A percentile compares a stretch with the other conserved stretches of the same genome.
Conservation (phyloP, 1,140 invertebrate genomes). For the Psix sp. region DNA sequence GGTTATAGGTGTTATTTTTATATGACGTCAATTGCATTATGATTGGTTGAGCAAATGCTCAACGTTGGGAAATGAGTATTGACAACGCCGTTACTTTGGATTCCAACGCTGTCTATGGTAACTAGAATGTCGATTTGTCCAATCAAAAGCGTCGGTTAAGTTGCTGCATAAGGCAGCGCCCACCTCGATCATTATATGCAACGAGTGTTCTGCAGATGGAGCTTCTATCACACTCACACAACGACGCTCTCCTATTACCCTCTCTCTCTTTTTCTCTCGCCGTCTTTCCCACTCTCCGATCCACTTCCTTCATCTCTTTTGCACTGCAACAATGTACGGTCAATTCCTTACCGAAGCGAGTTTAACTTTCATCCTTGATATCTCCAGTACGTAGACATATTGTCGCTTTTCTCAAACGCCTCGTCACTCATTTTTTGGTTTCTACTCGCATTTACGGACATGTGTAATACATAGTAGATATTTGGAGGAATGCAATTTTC, state of each 20-base stretch:
- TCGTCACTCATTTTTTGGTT: too few relatives aligned
- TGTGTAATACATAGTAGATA: too few relatives aligned
- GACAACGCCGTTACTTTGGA: slow-evolving; percentile 40
- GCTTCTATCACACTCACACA: slow-evolving; percentile 18
- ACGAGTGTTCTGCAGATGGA: slow-evolving; percentile 19
- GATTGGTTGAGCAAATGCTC: slow-evolving; percentile 31
- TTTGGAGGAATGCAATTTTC: too few relatives aligned
- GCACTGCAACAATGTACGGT: slow-evolving; percentile 51
- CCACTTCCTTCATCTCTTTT: slow-evolving; percentile 30
- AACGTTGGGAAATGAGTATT: slow-evolving; percentile 21
- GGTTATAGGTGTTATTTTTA: too few relatives aligned
- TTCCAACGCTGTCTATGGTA: slow-evolving; percentile 46
- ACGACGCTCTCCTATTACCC: background rate
- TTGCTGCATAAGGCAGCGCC: slow-evolving; percentile 44
- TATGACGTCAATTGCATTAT: slow-evolving; percentile 42
- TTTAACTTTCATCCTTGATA: slow-evolving; percentile 54
- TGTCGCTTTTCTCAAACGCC: slow-evolving; percentile 48
- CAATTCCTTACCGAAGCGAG: slow-evolving; percentile 42
- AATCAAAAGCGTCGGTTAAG: slow-evolving; percentile 51
- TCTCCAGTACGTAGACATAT: slow-evolving; percentile 51
- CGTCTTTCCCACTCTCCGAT: slow-evolving; percentile 26
- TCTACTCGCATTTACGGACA: too few relatives aligned
- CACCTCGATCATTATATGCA: slow-evolving; percentile 44
- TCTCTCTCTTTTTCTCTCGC: slow-evolving; percentile 6
- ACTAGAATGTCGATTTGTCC: slow-evolving; percentile 51